Base-by-base conservation (phyloP, 2,888 invertebrate genomes). In the Tachina grossa region DNA sequence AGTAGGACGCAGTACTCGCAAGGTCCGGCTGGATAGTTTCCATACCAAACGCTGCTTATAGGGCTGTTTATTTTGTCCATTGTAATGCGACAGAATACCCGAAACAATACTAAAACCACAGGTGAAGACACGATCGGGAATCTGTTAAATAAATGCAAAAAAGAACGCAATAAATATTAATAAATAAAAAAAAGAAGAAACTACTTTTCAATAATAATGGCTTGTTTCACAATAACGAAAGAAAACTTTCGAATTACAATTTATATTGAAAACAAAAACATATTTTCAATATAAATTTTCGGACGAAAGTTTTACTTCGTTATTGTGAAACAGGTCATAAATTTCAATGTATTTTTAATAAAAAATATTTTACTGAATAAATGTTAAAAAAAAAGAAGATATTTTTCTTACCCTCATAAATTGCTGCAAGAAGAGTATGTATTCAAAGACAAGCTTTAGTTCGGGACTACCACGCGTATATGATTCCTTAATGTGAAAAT, bases 11-110 rank as follows among this genome's bases (percentile, higher is more conserved):
- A 96, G 93, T 87, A 96, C 94, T 91, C 96, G 94, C 82, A 91
- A 76, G 53, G 96, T 96, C 74, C 96, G 94, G 86, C 95, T 95
- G 11, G 96, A 96, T 80, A 97, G 93, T 83, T 95, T 93, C 97
- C 97, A 97, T 87, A 96, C 95, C 87, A 97, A 94, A 74, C 96
- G 94, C 93, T 97, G 96, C 9, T 95, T 94, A 90, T 95, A 95
- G 43, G 94, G 94, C 87, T 95, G 93, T 93, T 96, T 94, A 91
- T 95, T 93, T 93, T 95, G 93, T 69, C 95, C 95, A 91, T 96
- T 96, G 93, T 97, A 97, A 85, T 95, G 95, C 68, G 94, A 94
- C 89, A 96, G 91, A 89, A 96, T 95, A 87, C 93, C 93, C 41
- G 94, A 94, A 57, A 96, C 95, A 85, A 94, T 94, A 88, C 93